A percentile compares a stretch with the other conserved stretches of the same genome.
Conservation (phyloP, 1,140 invertebrate species). For the Pogonus chalceus region DNA sequence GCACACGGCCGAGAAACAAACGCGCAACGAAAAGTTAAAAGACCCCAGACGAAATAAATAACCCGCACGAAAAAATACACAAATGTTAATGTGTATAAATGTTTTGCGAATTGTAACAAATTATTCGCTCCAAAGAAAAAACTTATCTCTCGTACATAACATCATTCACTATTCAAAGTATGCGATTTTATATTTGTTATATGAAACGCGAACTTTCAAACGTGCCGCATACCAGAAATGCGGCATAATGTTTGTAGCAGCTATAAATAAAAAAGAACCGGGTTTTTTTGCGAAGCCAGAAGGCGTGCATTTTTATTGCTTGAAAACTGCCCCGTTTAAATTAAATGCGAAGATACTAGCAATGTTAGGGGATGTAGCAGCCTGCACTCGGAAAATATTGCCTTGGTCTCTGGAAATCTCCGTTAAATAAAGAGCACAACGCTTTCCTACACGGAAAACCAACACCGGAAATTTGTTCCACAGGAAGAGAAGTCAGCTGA, state of each 20-base stretch:
- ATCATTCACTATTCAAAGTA: not conserved
- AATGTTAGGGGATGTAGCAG: not conserved
- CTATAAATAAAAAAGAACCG: constrained; percentile 36
- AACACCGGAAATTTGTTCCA: too few species aligned
- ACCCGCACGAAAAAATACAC: constrained; percentile 3
- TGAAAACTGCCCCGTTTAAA: constrained; percentile 37
- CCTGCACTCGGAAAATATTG: not conserved
- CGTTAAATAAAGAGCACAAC: not conserved
- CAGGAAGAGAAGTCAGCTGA: too few species aligned
- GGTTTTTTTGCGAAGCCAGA: constrained; percentile 35
- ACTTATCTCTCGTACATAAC: not conserved
- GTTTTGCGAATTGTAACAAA: constrained; percentile 6
- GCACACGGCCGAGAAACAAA: not conserved
- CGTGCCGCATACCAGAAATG: constrained; percentile 14
- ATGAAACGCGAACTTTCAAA: too few species aligned
- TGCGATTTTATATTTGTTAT: not conserved
- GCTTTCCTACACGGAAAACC: too few species aligned
- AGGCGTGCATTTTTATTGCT: constrained; percentile 39
- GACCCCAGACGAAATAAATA: constrained; percentile 3
- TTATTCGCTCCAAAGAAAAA: constrained; percentile 2
- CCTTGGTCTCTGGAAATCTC: not conserved
- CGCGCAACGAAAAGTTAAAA: constrained; percentile 2
- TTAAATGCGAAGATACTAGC: constrained; percentile 34
- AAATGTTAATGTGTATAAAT: constrained; percentile 8
- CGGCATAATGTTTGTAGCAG: constrained; percentile 14